phyloP scores from a whole-genome alignment of 1,140 invertebrate species.

The Semibalanus balanoides region DNA sequence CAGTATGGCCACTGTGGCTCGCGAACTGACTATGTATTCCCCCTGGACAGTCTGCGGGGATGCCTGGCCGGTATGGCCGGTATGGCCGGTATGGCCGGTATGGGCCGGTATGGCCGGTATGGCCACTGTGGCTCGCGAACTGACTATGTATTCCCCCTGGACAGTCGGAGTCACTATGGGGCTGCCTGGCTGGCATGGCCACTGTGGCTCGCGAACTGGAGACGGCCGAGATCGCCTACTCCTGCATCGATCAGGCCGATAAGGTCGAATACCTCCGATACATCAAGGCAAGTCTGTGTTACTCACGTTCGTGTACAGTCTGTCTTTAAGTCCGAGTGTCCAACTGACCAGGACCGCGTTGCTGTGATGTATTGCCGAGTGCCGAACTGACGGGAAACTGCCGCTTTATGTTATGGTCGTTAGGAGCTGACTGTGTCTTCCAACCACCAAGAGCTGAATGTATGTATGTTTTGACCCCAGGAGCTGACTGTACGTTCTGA shows the following conservation, averaged over 20 bases:
- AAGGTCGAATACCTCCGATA: constrained; percentile 81
- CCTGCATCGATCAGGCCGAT: constrained; percentile 75
- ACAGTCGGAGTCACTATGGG: constrained; percentile 70
- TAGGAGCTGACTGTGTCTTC: neutral
- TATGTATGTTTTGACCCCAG: no score
- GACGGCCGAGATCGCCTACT: constrained; percentile 82
- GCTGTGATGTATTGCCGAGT: no score
- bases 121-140: neutral
- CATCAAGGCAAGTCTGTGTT: constrained; percentile 50
- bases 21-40: no score
- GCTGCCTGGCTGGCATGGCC: constrained; percentile 72
- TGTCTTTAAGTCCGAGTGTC: no score
- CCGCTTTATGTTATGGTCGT: no score
- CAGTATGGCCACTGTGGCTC: neutral
- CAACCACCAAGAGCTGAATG: constrained; percentile 19
- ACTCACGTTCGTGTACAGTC: no score
- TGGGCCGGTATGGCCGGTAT: neutral
- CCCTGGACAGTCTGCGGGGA: constrained; percentile 4
- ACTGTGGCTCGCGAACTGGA: constrained; percentile 59
- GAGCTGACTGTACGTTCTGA: constrained; percentile 5
- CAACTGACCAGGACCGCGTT: no score
- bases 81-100: neutral
- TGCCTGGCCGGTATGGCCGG: neutral
- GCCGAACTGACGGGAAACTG: no score
- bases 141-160: constrained; percentile 4